These are phyloP conservation scores for Polypterus senegalus DNA, from an alignment of 2,113 vertebrate species.

Conservation along the genomic window DNA sequence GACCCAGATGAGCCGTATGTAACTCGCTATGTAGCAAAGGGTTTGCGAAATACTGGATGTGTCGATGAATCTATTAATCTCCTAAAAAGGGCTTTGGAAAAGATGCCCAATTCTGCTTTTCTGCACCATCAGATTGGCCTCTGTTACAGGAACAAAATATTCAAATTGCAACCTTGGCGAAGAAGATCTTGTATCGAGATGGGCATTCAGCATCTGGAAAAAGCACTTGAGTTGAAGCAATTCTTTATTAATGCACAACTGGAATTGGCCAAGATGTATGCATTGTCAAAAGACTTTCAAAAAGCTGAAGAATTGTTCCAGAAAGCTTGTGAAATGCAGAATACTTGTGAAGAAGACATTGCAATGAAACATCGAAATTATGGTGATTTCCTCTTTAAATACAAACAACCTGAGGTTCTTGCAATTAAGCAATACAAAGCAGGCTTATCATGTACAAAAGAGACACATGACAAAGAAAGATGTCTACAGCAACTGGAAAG, in stretches of 20 bases:
- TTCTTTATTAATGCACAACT: constrained; percentile 19
- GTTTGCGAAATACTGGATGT: no score
- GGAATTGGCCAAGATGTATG: constrained; percentile 19
- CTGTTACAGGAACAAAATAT: no score
- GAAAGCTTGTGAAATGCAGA: constrained; percentile 12
- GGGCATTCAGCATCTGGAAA: constrained; percentile 22
- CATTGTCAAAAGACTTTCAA: constrained; percentile 1
- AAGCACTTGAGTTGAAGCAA: constrained; percentile 8
- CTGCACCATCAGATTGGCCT: no score
- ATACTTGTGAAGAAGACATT: constrained; percentile 2
- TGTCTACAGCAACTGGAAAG: constrained; percentile 7
- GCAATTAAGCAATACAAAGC: constrained; percentile 22
- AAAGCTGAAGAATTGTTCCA: no score
- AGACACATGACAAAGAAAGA: neutral
- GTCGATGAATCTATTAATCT: no score
- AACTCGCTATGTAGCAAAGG: constrained; percentile 10
- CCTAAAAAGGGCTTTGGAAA: no score
- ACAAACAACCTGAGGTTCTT: constrained; percentile 2
- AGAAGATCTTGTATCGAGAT: no score
- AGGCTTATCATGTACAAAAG: constrained; percentile 4
- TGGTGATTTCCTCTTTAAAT: constrained; percentile 17
- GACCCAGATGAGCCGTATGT: constrained; percentile 38
- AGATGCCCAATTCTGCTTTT: no score
- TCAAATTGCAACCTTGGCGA: no score
- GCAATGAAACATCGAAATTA: constrained; percentile 6